These are phyloP conservation scores for Stenodera caucasica DNA, from an alignment of 2,888 invertebrate species.

Conservation along the genomic window DNA sequence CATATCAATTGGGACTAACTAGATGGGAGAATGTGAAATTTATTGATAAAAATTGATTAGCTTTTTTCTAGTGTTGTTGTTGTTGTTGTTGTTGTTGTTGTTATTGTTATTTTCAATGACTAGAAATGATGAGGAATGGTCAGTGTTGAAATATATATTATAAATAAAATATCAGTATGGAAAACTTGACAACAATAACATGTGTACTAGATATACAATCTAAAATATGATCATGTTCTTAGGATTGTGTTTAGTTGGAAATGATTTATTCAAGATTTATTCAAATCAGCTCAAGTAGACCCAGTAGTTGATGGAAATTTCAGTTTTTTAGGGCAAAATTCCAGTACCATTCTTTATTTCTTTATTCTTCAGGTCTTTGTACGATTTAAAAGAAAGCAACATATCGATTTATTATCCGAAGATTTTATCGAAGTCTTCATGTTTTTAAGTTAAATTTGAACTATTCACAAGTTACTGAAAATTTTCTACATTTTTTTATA, in stretches of 20 bases:
- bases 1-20: constrained; percentile 10
- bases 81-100: too few relatives aligned
- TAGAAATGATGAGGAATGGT: neutral
- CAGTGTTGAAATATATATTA: neutral
- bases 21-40: constrained; percentile 1
- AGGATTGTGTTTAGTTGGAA: constrained; percentile 25
- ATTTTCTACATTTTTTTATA: too few relatives aligned
- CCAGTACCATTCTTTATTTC: too few relatives aligned
- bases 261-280: constrained; percentile 30
- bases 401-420: too few relatives aligned
- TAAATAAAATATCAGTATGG: constrained; percentile 1
- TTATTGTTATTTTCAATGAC: neutral
- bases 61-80: too few relatives aligned
- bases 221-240: constrained; percentile 34
- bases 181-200: constrained; percentile 37
- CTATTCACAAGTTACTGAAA: too few relatives aligned
- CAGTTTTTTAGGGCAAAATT: too few relatives aligned
- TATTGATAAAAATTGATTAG: neutral
- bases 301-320: neutral
- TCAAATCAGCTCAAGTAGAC: constrained; percentile 22
- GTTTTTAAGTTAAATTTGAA: too few relatives aligned
- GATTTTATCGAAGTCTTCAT: too few relatives aligned
- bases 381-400: too few relatives aligned
- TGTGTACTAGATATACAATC: constrained; percentile 37
- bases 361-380: too few relatives aligned